Evolutionary conservation across 2,113 vertebrate species (phyloP), one percentile per base, ranked within the genome.

Genomic region (Lethenteron reissneri): DNA sequence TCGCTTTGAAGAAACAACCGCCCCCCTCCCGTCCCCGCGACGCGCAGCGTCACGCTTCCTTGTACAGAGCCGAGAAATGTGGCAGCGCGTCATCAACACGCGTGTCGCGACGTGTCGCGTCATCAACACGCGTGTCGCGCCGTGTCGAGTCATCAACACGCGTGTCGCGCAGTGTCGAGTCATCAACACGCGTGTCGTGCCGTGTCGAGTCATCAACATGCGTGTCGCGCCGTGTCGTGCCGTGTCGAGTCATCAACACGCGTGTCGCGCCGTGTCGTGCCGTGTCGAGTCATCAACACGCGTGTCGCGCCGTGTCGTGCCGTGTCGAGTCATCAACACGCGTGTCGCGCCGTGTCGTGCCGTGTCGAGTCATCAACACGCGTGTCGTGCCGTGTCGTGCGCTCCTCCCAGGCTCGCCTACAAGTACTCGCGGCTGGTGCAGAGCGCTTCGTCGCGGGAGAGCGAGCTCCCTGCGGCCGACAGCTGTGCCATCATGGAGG

Each of bases 401-500:
- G 6, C 15, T 4, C 15, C 56, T 9, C 3, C 57, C 75, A 99
- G 94, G 80, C 64, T 99, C 81, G 89, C 94, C 79, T 95, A 90
- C 76, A 99, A 95, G 78, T 99, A 96, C 83, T 97, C 90, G 56
- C 87, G 90, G 73, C 77, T 99, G 78, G 88, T 97, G 77, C 94
- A 95, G 85, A 90, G 88, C 7, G 82, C 91, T 2, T 96, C 90
- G 77, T 84, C 84, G 9, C 95, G 89, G 77, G 94, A 97, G 72
- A 89, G 88, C 12, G 91, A 96, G 72, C 83, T 97, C 74, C 94
- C 89, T 70, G 88, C 85, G 73, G 87, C 89, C 70, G 90, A 97
- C 83, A 99, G 92, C 79, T 99, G 94, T 76, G 94, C 92, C 72
- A 87, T 99, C 78, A 94, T 97, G 92, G 92, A 99, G 80, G 92